phyloP scores from a whole-genome alignment of 2,797 vertebrate species.

The Schizothorax lantsangensis region DNA sequence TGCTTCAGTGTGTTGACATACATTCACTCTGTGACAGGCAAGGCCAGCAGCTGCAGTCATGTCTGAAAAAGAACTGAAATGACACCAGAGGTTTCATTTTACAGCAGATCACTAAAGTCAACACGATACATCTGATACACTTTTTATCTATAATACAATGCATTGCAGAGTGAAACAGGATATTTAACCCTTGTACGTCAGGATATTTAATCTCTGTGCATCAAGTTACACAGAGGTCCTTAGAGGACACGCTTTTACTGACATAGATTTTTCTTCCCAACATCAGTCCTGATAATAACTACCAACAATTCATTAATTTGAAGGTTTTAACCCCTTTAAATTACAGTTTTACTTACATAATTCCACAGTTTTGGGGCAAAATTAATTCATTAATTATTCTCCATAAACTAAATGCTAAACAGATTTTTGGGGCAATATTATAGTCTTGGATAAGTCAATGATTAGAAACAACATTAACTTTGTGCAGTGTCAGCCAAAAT shows the following conservation, averaged over 20 bases:
- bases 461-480: background rate
- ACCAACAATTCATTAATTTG: background rate
- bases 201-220: background rate
- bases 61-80: background rate
- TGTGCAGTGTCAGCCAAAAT: background rate
- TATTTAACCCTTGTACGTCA: background rate
- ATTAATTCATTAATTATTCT: background rate
- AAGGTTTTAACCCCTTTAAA: background rate
- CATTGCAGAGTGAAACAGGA: background rate
- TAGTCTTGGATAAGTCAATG: background rate
- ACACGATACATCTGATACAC: background rate
- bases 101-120: background rate
- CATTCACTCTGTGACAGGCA: background rate
- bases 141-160: background rate
- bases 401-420: background rate
- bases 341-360: background rate
- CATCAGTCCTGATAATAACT: background rate
- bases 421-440: background rate
- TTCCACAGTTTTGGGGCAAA: background rate
- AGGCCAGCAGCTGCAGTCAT: background rate
- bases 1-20: background rate
- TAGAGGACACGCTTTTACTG: background rate
- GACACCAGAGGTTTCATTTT: conserved; percentile 2
- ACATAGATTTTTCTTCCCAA: background rate
- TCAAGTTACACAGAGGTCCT: background rate